Evolutionary conservation across 2,113 vertebrate genomes (phyloP).

Genomic region (Pseudorhombus dupliciocellatus): DNA sequence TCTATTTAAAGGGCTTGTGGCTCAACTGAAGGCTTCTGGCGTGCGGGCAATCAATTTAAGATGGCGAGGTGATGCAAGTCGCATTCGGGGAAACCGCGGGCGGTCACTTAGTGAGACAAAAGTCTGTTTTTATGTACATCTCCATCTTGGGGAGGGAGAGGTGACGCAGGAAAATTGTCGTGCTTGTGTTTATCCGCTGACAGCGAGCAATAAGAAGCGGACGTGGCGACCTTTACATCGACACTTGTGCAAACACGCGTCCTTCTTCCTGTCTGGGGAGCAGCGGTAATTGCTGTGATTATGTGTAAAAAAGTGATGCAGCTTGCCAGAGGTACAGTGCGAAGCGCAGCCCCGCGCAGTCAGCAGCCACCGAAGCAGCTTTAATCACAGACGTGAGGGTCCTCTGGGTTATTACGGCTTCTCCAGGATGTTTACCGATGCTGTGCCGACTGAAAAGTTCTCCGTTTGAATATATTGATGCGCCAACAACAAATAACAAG

Average conservation of each 20-base stretch:
- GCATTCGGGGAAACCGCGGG: constrained; percentile 43
- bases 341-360: constrained; percentile 17
- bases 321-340: constrained; percentile 29
- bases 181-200: neutral
- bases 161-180: neutral
- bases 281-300: constrained; percentile 52
- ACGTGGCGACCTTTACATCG: neutral
- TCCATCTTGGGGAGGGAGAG: constrained; percentile 16
- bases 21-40: constrained; percentile 42
- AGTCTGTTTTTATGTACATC: constrained; percentile 12
- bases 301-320: constrained; percentile 44
- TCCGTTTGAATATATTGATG: neutral
- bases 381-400: constrained; percentile 37
- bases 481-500: neutral
- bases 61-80: constrained; percentile 43
- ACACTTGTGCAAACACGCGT: neutral
- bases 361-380: constrained; percentile 23
- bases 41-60: constrained; percentile 40
- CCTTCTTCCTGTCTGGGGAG: constrained; percentile 14
- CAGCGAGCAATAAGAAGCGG: neutral
- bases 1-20: constrained; percentile 64
- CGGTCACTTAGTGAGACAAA: constrained; percentile 33
- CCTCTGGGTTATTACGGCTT: neutral
- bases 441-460: constrained; percentile 9
- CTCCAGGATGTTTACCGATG: constrained; percentile 19